These are phyloP conservation scores for Psilopsiagon aurifrons DNA, from an alignment of 2,113 vertebrate genomes.

Conservation along the genomic window DNA sequence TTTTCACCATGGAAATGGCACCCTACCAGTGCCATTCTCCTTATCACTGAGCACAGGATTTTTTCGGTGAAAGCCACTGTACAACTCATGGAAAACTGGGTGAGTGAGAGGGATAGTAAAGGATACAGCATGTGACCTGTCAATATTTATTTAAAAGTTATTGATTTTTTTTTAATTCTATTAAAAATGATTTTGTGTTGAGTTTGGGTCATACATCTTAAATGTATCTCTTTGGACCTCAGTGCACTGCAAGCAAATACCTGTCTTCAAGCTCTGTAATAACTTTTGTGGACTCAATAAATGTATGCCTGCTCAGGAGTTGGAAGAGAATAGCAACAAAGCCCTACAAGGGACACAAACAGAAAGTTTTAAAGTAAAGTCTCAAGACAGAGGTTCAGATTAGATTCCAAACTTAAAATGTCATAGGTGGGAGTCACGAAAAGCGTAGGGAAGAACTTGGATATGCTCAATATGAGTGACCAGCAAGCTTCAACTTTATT, in stretches of 20 bases:
- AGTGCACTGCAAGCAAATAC: neutral
- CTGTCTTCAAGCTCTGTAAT: neutral
- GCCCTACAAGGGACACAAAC: fast-evolving
- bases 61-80: fast-evolving
- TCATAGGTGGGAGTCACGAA: too few species aligned
- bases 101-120: neutral
- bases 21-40: neutral
- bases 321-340: neutral
- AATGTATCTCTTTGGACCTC: neutral
- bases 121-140: neutral
- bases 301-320: neutral
- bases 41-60: neutral
- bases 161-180: neutral
- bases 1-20: neutral
- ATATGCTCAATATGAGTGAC: too few species aligned
- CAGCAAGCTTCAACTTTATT: too few species aligned
- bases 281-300: neutral
- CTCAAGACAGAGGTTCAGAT: neutral
- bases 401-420: neutral
- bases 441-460: too few species aligned
- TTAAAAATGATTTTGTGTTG: neutral
- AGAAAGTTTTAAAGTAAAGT: neutral
- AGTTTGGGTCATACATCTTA: neutral
- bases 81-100: fast-evolving
- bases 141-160: neutral